A percentile compares a stretch with the other conserved stretches of the same genome.
These are phyloP conservation scores for Hyposoter dolosus DNA, from an alignment of 2,888 invertebrate species.

Conservation along the genomic window DNA sequence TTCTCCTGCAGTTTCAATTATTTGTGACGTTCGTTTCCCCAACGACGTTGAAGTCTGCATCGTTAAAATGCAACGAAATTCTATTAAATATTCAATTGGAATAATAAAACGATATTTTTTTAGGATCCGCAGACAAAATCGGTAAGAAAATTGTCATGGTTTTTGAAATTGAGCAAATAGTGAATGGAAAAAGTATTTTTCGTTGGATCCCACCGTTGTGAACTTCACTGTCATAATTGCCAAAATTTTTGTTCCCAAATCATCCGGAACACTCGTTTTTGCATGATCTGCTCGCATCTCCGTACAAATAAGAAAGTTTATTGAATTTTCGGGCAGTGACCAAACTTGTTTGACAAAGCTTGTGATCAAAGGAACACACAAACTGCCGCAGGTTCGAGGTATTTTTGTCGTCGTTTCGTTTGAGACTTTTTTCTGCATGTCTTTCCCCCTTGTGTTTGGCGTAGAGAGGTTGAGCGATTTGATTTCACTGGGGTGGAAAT, in stretches of 20 bases:
- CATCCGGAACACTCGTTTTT: background rate
- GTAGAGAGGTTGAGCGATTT: conserved; percentile 29
- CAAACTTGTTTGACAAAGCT: conserved; percentile 23
- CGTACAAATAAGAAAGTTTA: background rate
- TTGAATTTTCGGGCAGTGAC: background rate
- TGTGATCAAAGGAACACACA: conserved; percentile 38
- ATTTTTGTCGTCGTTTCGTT: conserved; percentile 58
- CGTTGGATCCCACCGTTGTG: background rate
- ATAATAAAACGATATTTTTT: too few species aligned
- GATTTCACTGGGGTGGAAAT: conserved; percentile 50
- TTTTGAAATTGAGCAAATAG: too few species aligned
- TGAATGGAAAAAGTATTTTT: background rate
- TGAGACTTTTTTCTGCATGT: conserved; percentile 41
- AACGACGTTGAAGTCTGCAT: background rate
- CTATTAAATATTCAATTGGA: too few species aligned
- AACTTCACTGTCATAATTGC: background rate
- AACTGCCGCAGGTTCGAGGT: conserved; percentile 22
- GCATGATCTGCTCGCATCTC: background rate
- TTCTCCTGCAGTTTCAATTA: background rate
- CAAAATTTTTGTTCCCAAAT: background rate
- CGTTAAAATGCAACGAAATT: background rate
- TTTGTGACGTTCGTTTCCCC: background rate
- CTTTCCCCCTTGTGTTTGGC: conserved; percentile 1
- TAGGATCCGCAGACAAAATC: too few species aligned
- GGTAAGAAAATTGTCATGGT: too few species aligned